These are phyloP conservation scores for Phalacrocorax aristotelis DNA, from an alignment of 2,113 vertebrate genomes.

Conservation along the genomic window DNA sequence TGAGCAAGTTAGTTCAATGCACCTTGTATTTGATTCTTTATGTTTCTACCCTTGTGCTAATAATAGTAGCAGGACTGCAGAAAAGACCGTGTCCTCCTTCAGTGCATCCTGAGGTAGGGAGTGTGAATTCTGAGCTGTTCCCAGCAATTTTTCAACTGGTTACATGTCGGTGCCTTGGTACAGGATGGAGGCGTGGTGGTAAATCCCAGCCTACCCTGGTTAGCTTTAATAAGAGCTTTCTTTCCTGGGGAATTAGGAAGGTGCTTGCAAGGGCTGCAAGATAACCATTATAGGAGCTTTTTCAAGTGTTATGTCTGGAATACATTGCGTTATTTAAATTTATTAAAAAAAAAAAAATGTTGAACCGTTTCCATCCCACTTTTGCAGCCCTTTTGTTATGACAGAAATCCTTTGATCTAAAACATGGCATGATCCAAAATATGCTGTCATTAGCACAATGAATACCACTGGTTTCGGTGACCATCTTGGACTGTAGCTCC, in stretches of 20 bases:
- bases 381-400: neutral
- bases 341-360: neutral
- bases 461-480: neutral
- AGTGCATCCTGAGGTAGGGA: neutral
- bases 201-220: neutral
- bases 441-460: neutral
- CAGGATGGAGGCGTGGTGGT: neutral
- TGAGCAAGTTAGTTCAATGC: neutral
- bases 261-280: neutral
- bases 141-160: neutral
- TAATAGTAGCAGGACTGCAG: neutral
- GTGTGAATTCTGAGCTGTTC: neutral
- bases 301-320: neutral
- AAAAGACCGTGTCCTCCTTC: neutral
- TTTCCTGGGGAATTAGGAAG: neutral
- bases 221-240: neutral
- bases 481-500: too few relatives aligned
- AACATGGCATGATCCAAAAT: neutral
- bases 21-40: neutral
- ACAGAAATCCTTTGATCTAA: neutral
- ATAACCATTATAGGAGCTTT: neutral
- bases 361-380: neutral
- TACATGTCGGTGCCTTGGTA: accelerated
- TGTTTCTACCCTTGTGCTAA: neutral
- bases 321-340: neutral